Evolutionary conservation across 2,113 vertebrate species (phyloP).

Genomic region (Sporophila hypoxantha): DNA sequence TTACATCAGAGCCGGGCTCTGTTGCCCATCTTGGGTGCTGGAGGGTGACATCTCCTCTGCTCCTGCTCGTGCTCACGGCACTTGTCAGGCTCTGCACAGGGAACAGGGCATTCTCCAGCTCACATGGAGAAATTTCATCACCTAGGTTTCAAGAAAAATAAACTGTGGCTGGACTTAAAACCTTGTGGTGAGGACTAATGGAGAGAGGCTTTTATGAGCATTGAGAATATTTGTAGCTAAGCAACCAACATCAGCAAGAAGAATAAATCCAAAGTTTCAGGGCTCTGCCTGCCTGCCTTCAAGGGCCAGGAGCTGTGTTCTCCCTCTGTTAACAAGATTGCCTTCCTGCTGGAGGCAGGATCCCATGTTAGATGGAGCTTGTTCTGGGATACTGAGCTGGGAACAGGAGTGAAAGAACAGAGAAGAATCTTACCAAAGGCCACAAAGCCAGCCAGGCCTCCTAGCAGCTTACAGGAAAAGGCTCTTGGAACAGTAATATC

Average conservation of each 20-base stretch:
- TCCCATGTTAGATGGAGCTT: neutral
- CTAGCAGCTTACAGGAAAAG: neutral
- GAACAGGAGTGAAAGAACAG: neutral
- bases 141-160: slow-evolving; percentile 50
- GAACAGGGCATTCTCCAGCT: neutral
- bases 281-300: slow-evolving; percentile 36
- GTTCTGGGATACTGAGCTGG: neutral
- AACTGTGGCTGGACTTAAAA: slow-evolving; percentile 41
- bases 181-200: neutral
- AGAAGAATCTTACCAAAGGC: neutral
- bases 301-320: slow-evolving; percentile 46
- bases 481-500: neutral
- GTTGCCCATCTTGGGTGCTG: neutral
- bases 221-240: slow-evolving; percentile 47
- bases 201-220: slow-evolving; percentile 19
- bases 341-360: slow-evolving; percentile 33
- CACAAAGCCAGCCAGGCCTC: neutral
- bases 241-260: slow-evolving; percentile 44
- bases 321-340: slow-evolving; percentile 44
- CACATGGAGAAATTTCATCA: slow-evolving; percentile 14
- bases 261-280: slow-evolving; percentile 55
- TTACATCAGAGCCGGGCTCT: neutral
- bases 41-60: neutral
- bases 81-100: neutral
- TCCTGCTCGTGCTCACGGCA: neutral